These are phyloP conservation scores for Dryocosmus kuriphilus DNA, from an alignment of 2,888 invertebrate genomes.

Conservation along the genomic window DNA sequence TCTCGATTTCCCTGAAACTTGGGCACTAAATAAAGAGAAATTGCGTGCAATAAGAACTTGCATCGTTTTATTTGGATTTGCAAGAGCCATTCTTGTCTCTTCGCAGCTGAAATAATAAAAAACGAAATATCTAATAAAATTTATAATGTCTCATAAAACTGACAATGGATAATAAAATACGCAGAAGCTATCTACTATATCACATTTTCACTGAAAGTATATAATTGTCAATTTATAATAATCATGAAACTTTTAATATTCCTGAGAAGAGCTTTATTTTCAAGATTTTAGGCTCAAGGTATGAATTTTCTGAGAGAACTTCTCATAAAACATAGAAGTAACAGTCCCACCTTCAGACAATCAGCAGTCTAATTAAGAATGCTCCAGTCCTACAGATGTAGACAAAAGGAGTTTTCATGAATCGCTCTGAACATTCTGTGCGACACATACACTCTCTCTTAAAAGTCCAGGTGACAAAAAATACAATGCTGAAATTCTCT, in stretches of 20 bases:
- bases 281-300: not conserved
- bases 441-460: not conserved
- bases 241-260: not conserved
- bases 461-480: conserved; percentile 9
- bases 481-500: not conserved
- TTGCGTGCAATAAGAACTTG: not conserved
- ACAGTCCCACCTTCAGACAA: conserved; percentile 17
- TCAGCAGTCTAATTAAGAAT: conserved; percentile 39
- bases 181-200: not conserved
- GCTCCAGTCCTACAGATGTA: not conserved
- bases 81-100: not conserved
- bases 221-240: not conserved
- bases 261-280: not conserved
- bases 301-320: not conserved
- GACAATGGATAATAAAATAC: not conserved
- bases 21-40: not conserved
- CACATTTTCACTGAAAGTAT: not conserved
- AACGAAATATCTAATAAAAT: not conserved
- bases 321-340: not conserved
- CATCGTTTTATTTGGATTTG: not conserved
- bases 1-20: not conserved
- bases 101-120: conserved; percentile 5
- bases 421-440: conserved; percentile 15
- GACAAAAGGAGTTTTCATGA: conserved; percentile 33
- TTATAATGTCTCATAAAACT: not conserved